Evolutionary conservation across 2,797 vertebrate genomes (phyloP).

Genomic region (Steatocranus sp.): DNA sequence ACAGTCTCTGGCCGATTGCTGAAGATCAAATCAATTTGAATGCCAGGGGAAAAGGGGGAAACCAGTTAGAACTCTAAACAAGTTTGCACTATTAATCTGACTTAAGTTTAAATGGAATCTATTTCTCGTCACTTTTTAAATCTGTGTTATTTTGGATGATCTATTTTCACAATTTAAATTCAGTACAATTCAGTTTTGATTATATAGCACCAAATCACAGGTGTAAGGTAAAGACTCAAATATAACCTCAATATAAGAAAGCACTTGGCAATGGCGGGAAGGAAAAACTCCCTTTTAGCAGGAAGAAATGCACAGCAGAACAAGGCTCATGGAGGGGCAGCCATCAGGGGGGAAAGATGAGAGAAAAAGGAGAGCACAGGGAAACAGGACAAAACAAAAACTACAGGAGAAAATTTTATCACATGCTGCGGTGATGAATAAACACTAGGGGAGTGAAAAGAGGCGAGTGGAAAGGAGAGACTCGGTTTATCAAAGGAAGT

Average conservation of each 20-base stretch:
- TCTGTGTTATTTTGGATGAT: neutral
- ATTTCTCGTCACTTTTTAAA: neutral
- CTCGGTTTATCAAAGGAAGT: neutral
- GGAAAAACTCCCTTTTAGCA: neutral
- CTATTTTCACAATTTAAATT: neutral
- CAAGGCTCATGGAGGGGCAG: rapidly evolving
- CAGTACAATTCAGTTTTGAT: neutral
- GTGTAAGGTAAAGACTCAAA: neutral
- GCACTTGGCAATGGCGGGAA: neutral
- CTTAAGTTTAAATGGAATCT: neutral
- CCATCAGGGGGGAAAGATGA: neutral
- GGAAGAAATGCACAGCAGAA: neutral
- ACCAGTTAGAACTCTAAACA: neutral
- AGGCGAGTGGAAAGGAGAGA: neutral
- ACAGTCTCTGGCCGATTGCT: constrained; percentile 9
- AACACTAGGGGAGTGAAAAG: neutral
- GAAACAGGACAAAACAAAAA: neutral
- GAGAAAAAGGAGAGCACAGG: neutral
- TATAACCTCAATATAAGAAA: neutral
- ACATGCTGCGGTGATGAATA: neutral
- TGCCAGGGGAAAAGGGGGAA: neutral
- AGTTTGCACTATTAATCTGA: neutral
- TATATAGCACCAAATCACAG: neutral
- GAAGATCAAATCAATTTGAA: constrained; percentile 21
- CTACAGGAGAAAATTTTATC: neutral